Evolutionary conservation across 2,888 invertebrate genomes (phyloP), one percentile per base, ranked within the genome.

Genomic region (Sclerodermus sp.): DNA sequence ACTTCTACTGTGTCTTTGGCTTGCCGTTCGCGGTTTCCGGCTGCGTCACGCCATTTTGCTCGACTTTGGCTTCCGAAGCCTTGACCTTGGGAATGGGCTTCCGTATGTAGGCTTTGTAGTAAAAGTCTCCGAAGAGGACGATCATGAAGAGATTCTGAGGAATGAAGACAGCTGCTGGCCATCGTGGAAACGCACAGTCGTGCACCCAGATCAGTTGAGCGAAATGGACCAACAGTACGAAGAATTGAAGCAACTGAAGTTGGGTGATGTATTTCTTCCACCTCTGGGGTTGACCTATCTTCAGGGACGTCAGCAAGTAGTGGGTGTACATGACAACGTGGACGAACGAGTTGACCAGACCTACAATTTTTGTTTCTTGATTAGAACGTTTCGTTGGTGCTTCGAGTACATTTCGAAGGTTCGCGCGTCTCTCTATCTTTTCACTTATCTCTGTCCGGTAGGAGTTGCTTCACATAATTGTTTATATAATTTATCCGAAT

Each of bases 181-280:
- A 82, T 9, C 80, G 79, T 1, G 88, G 87, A 62, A 82, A 87
- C 0, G 62, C 79, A 61, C 89, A 89, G 55, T 84, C 79, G 0
- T 82, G 68, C 31, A 71, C 74, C 66, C 84, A 79, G 0, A 82
- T 61, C 31, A 84, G 51, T 10, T 74, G 62, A 0, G 71, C 53
- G 75, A 81, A 83, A 71, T 88, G 87, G 0, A 85, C 47, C 0
- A 84, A 76, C 29, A 85, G 78, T 53, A 83, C 67, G 29, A 84
- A 77, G 68, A 91, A 90, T 71, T 90, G 90, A 0, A 82, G 13
- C 81, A 94, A 83, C 79, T 95, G 94, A 62, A 93, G 70, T 68
- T 89, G 89, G 0, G 94, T 94, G 53, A 95, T 87, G 67, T 90
- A 83, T 58, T 89, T 90, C 73, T 94, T 94, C 88, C 92, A 90